Evolutionary conservation across 2,113 vertebrate species (phyloP).

Genomic region (Colossoma macropomum): DNA sequence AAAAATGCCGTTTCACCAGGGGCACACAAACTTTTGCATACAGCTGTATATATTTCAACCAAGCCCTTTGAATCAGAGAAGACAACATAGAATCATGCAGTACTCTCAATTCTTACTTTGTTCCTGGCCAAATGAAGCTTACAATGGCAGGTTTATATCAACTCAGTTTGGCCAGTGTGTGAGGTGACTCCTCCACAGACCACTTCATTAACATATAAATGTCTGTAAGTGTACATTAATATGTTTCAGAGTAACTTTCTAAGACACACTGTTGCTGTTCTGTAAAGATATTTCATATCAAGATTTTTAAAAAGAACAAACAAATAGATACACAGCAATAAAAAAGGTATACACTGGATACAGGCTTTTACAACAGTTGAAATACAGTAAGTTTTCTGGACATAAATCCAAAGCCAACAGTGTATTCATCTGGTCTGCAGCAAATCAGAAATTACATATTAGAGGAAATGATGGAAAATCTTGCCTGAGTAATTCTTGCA

Average conservation of each 20-base stretch:
- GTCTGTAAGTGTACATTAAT: too few species aligned
- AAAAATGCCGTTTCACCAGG: too few species aligned
- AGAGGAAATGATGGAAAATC: neutral
- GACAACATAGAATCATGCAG: too few species aligned
- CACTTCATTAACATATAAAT: too few species aligned
- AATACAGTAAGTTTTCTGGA: neutral
- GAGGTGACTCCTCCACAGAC: neutral
- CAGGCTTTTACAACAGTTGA: neutral
- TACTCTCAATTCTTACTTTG: too few species aligned
- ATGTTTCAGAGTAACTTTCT: too few species aligned
- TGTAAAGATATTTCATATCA: neutral
- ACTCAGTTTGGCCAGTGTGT: neutral
- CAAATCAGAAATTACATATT: constrained; percentile 23
- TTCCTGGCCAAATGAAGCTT: neutral
- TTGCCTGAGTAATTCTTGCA: neutral
- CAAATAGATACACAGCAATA: constrained; percentile 32
- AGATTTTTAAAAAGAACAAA: constrained; percentile 44
- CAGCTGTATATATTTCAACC: too few species aligned
- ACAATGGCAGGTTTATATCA: neutral
- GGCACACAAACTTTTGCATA: too few species aligned
- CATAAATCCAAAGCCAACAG: constrained; percentile 12
- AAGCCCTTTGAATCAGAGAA: too few species aligned
- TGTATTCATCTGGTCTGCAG: constrained; percentile 17
- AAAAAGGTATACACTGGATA: neutral
- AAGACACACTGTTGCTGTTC: neutral